Conservation (phyloP, 2,113 vertebrate genomes). For the Xiphorhynchus elegans region DNA sequence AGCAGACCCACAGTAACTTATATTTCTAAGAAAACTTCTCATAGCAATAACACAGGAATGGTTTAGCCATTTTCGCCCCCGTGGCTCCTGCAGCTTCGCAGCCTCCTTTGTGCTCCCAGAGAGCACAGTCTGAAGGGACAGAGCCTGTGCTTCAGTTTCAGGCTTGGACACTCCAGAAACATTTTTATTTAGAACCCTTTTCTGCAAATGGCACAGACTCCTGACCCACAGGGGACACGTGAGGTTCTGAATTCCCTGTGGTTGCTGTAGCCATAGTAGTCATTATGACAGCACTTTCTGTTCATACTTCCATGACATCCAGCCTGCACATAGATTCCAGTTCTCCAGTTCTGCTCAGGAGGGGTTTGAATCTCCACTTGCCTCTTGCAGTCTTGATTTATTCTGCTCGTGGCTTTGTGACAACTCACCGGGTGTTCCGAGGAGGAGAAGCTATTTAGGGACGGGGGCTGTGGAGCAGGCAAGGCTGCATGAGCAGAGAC, state of each 20-base stretch:
- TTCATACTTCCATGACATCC: background rate
- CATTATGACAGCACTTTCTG: background rate
- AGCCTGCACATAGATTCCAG: background rate
- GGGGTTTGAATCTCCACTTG: background rate
- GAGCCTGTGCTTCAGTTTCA: background rate
- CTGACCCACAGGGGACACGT: background rate
- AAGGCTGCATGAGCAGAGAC: background rate
- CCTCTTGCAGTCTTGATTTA: background rate
- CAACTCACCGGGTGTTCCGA: background rate
- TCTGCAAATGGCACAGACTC: background rate
- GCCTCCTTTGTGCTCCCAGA: background rate
- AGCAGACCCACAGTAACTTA: constrained; percentile 14
- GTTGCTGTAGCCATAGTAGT: background rate
- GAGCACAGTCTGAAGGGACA: background rate
- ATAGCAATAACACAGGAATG: background rate
- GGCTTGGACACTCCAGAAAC: background rate
- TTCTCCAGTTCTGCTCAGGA: background rate
- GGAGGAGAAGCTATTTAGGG: background rate
- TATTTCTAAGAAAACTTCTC: constrained; percentile 6
- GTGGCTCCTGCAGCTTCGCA: background rate
- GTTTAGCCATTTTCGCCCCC: background rate
- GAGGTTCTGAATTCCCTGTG: background rate
- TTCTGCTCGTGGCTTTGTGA: background rate
- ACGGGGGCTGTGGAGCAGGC: background rate
- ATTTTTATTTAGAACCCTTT: background rate